Percentiles rank a stretch among this genome's conserved stretches.
Evolutionary conservation across 2,797 vertebrate species (phyloP).

Genomic region (Chelon auratus): DNA sequence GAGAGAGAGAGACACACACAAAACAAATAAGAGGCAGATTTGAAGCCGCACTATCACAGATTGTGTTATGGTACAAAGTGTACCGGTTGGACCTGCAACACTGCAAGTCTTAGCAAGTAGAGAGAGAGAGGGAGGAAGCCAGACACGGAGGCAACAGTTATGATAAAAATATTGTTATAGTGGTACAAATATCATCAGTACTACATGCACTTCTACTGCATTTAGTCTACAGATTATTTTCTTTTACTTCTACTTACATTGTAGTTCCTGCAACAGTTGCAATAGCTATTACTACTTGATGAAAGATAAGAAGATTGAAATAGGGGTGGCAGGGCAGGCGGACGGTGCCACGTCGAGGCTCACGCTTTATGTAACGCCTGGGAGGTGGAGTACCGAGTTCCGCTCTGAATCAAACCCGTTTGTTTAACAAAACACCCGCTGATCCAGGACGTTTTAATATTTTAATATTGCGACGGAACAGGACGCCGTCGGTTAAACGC

Average conservation of each 20-base stretch:
- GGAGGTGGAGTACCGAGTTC: slow-evolving; percentile 60
- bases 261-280: neutral
- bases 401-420: slow-evolving; percentile 79
- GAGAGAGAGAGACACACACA: neutral
- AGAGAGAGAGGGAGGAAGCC: slow-evolving; percentile 25
- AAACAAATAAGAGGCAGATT: slow-evolving; percentile 45
- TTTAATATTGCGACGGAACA: slow-evolving; percentile 65
- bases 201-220: neutral
- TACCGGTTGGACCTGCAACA: slow-evolving; percentile 40
- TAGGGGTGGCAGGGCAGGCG: slow-evolving; percentile 24
- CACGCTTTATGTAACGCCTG: slow-evolving; percentile 72
- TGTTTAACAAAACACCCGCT: slow-evolving; percentile 75
- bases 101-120: slow-evolving; percentile 55
- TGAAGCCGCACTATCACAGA: slow-evolving; percentile 17
- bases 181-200: neutral
- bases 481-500: slow-evolving; percentile 73
- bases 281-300: neutral
- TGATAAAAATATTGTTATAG: slow-evolving; percentile 8
- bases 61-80: slow-evolving; percentile 51
- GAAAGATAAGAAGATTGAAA: slow-evolving; percentile 15
- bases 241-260: too few relatives aligned
- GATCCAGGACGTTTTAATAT: slow-evolving; percentile 71
- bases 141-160: slow-evolving; percentile 35
- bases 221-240: too few relatives aligned
- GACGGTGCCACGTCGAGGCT: slow-evolving; percentile 67